Evolutionary conservation across 2,888 invertebrate genomes (phyloP).

Genomic region (Hipparchia semele): DNA sequence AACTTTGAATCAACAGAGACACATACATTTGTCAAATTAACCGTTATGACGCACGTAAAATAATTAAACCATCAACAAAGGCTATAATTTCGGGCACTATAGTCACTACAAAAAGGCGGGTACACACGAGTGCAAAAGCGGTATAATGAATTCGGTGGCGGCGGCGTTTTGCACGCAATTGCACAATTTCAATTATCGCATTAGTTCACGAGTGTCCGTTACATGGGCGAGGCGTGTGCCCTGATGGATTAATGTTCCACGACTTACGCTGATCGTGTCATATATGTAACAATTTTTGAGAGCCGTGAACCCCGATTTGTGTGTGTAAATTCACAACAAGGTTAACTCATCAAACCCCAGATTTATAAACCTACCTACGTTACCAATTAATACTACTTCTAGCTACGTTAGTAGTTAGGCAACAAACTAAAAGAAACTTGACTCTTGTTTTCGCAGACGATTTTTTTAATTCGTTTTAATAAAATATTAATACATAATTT

Average conservation of each 20-base stretch:
- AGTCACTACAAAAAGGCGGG: constrained; percentile 51
- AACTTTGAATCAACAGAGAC: constrained; percentile 10
- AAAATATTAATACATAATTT: too few relatives aligned
- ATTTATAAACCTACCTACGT: too few relatives aligned
- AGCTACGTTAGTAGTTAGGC: not conserved
- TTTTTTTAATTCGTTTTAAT: too few relatives aligned
- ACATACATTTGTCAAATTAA: constrained; percentile 24
- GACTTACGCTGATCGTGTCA: constrained; percentile 24
- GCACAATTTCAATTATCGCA: constrained; percentile 84
- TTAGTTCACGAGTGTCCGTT: constrained; percentile 67
- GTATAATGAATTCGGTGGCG: constrained; percentile 77
- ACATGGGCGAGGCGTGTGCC: constrained; percentile 45
- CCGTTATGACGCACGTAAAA: constrained; percentile 51
- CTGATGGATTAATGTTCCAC: constrained; percentile 42
- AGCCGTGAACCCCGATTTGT: not conserved
- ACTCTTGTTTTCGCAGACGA: too few relatives aligned
- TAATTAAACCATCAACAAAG: constrained; percentile 69
- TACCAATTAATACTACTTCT: too few relatives aligned
- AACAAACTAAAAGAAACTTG: not conserved
- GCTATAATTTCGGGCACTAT: constrained; percentile 58
- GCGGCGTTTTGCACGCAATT: constrained; percentile 81
- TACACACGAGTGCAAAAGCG: constrained; percentile 66
- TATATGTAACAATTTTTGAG: constrained; percentile 1
- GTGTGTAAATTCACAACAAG: not conserved
- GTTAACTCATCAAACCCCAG: too few relatives aligned